Evolutionary conservation across 2,888 invertebrate genomes (phyloP), one percentile per base, ranked within the genome.

Genomic region (Lordiphosa fenestrarum): DNA sequence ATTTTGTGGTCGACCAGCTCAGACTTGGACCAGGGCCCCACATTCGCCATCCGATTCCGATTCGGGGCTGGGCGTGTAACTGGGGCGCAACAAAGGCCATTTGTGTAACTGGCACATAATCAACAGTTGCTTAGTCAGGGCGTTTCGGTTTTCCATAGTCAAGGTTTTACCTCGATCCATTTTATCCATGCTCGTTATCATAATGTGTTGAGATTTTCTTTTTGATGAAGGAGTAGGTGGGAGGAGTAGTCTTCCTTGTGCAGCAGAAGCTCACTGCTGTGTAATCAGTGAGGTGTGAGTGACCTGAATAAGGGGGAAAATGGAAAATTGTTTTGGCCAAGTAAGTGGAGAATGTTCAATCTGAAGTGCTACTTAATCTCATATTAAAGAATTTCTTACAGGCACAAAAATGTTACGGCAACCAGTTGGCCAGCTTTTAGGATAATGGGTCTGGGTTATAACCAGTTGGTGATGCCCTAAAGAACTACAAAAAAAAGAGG

Each of bases 71-170:
- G 63, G 77, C 83, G 77, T 82, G 61, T 78, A 82, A 82, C 78
- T 82, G 82, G 82, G 66, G 66, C 66, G 66, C 66, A 61, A 66
- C 66, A 66, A 61, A 61, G 66, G 66, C 83, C 77, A 78, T 78
- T 78, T 82, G 76, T 62, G 66, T 61, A 78, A 78, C 82, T 64
- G 80, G 77, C 77, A 82, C 77, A 78, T 78, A 78, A 78, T 78
- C 63, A 78, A 78, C 83, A 82, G 77, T 78, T 78, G 82, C 71
- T 73, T 69, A 71, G 82, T 57, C 77, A 69, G 59, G 80, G 62
- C 55, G 48, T 59, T 64, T 63, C 46, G 53, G 50, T 52, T 48
- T 46, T 53, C 64, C 58, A 51, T 13, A 56, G 55, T 40, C 55
- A 36, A 46, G 56, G 54, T 50, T 54, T 12, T 19, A 3, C 35